phyloP scores from a whole-genome alignment of 92 coral and sea anemone genomes.

The Parazoanthus swiftii region DNA sequence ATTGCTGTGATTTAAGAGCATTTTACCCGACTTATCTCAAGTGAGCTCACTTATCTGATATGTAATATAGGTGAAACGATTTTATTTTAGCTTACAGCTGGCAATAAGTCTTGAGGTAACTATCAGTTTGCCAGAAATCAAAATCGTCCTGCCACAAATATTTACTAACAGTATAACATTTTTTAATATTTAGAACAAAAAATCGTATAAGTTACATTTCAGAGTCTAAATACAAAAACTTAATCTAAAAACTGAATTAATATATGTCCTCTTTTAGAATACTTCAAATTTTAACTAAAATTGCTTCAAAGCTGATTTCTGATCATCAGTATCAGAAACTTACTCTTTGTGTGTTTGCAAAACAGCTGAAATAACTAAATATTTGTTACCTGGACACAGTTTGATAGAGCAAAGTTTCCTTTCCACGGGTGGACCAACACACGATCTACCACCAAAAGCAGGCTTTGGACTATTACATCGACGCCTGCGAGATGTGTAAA shows the following conservation, averaged over 20 bases:
- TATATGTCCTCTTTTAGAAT: too few relatives aligned
- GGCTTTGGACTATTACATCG: constrained; percentile 35
- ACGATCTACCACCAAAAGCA: constrained; percentile 28
- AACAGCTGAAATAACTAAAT: too few relatives aligned
- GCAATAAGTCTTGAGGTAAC: neutral
- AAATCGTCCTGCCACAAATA: too few relatives aligned
- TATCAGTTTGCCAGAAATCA: neutral
- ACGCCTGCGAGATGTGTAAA: constrained; percentile 27
- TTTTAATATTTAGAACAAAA: neutral
- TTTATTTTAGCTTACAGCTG: neutral
- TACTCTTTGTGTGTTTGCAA: neutral
- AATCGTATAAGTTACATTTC: too few relatives aligned
- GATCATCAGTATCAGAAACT: neutral
- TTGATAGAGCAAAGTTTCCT: constrained; percentile 25
- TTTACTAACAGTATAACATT: too few relatives aligned
- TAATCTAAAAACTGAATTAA: neutral
- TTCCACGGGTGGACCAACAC: constrained; percentile 25
- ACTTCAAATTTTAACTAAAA: neutral
- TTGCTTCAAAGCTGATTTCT: neutral
- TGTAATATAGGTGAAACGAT: neutral
- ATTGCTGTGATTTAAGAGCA: too few relatives aligned
- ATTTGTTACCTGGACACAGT: constrained; percentile 28
- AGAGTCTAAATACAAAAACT: too few relatives aligned
- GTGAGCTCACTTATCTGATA: too few relatives aligned
- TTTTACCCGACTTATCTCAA: too few relatives aligned